phyloP scores from a whole-genome alignment of 2,113 vertebrate species.

The Nesoenas mayeri region DNA sequence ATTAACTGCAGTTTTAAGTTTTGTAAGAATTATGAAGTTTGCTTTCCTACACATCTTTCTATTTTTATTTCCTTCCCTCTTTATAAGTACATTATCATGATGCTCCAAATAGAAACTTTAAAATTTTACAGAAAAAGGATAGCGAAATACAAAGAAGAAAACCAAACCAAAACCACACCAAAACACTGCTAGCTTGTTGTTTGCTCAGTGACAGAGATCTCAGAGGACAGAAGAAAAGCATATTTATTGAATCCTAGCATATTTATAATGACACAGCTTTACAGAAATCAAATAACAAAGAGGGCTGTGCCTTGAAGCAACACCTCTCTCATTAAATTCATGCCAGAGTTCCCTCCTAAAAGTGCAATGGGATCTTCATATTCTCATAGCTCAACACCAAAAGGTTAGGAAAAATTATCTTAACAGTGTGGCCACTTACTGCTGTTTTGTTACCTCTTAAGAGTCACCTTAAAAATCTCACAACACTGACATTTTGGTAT shows the following conservation, averaged over 20 bases:
- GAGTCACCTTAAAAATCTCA: background rate
- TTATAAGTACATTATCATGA: background rate
- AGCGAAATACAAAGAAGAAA: background rate
- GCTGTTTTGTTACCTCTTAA: background rate
- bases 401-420: background rate
- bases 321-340: conserved; percentile 2
- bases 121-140: conserved; percentile 2
- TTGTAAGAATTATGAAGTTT: background rate
- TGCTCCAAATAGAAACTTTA: conserved; percentile 33
- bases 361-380: background rate
- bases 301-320: background rate
- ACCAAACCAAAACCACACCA: background rate
- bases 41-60: conserved; percentile 49
- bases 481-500: background rate
- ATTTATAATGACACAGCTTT: conserved; percentile 3
- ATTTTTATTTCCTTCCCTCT: conserved; percentile 44
- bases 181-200: background rate
- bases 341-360: background rate
- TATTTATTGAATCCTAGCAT: conserved; percentile 22
- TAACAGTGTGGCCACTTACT: background rate
- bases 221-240: background rate
- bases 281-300: conserved; percentile 8
- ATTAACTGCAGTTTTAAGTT: conserved; percentile 2
- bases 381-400: background rate
- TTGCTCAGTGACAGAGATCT: background rate